Conservation (phyloP, 2,888 invertebrate species). For the Drosophila flavopinicola region DNA sequence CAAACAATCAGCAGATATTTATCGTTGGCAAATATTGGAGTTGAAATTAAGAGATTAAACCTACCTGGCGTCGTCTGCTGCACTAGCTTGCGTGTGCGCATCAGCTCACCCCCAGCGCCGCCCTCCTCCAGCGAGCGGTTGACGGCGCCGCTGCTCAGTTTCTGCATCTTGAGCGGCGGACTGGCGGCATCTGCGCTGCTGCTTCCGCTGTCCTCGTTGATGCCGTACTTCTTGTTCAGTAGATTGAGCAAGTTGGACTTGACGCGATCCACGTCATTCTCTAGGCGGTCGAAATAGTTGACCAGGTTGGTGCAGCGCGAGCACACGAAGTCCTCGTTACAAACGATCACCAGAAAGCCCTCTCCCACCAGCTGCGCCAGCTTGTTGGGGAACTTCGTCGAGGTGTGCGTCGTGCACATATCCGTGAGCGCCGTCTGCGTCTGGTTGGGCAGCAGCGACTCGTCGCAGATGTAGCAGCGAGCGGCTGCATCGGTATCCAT, state of each 20-base stretch:
- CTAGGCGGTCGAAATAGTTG: conserved; percentile 85
- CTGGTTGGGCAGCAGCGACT: conserved; percentile 77
- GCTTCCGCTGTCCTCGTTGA: conserved; percentile 81
- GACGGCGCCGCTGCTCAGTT: conserved; percentile 77
- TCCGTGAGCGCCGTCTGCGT: conserved; percentile 82
- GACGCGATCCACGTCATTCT: conserved; percentile 84
- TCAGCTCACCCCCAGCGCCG: conserved; percentile 49
- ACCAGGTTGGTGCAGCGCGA: conserved; percentile 84
- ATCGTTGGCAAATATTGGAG: neutral
- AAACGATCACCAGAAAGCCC: conserved; percentile 85
- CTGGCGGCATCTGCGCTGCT: conserved; percentile 46
- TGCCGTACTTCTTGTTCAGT: conserved; percentile 84
- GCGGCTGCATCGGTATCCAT: conserved; percentile 59
- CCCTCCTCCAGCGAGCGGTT: conserved; percentile 67
- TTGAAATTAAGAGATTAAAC: too few species aligned
- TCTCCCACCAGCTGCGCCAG: conserved; percentile 85
- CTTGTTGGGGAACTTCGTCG: conserved; percentile 85
- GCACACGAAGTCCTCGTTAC: conserved; percentile 85
- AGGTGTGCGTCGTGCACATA: conserved; percentile 83
- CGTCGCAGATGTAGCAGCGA: conserved; percentile 85
- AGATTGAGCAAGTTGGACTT: conserved; percentile 83
- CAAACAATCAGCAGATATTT: neutral
- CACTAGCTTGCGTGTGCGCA: conserved; percentile 70
- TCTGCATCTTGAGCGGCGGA: conserved; percentile 84
- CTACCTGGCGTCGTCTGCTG: conserved; percentile 78